phyloP scores from a whole-genome alignment of 2,797 vertebrate species.

The Heliangelus exortis region DNA sequence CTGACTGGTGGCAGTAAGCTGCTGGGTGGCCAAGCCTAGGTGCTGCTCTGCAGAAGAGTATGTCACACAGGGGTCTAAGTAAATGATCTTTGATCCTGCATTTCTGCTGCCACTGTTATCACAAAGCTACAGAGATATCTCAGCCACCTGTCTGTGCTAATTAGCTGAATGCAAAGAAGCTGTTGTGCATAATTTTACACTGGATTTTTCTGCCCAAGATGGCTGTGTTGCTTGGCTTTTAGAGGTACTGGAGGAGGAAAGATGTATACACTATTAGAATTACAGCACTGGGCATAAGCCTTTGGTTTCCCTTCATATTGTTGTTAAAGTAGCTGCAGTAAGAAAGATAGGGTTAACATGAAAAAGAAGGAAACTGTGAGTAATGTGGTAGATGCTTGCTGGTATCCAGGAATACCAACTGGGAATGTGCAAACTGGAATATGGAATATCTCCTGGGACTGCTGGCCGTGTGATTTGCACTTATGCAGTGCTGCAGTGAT shows the following conservation, averaged over 20 bases:
- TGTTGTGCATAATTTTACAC: not conserved
- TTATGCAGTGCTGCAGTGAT: not conserved
- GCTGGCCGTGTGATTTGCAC: not conserved
- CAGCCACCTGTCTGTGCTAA: not conserved
- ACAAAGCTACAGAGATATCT: not conserved
- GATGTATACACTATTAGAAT: accelerated
- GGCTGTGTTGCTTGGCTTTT: not conserved
- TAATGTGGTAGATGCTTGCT: not conserved
- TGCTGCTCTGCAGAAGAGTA: not conserved
- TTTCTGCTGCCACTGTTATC: not conserved
- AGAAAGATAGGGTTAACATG: not conserved
- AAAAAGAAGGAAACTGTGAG: not conserved
- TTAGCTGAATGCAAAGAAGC: not conserved
- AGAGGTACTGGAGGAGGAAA: not conserved
- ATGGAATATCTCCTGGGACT: not conserved
- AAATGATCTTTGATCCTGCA: not conserved
- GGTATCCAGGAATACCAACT: accelerated
- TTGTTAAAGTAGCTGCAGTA: not conserved
- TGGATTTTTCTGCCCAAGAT: not conserved
- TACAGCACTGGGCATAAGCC: not conserved
- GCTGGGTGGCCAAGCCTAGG: no score
- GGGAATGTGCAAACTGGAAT: not conserved
- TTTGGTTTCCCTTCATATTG: not conserved
- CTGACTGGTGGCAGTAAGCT: not conserved
- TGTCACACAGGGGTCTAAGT: not conserved